phyloP scores from a whole-genome alignment of 2,888 invertebrate species.

The Drosophila macrospina region DNA sequence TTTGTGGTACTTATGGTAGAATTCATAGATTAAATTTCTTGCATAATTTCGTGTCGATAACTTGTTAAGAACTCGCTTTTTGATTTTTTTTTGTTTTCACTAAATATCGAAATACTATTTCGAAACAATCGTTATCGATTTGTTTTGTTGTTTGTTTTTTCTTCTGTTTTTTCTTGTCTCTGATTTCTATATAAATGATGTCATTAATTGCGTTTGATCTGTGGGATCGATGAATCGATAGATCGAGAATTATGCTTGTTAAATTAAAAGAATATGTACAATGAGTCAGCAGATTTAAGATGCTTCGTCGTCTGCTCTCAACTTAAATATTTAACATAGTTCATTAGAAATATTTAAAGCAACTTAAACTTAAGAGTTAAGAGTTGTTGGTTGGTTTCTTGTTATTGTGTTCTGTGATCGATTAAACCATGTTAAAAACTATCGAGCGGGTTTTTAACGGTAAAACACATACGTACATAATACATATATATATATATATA shows the following conservation, averaged over 20 bases:
- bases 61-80: conserved; percentile 49
- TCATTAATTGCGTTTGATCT: conserved; percentile 33
- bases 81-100: conserved; percentile 28
- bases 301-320: conserved; percentile 43
- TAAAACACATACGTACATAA: conserved; percentile 51
- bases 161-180: no score
- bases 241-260: conserved; percentile 52
- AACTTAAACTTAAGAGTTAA: conserved; percentile 74
- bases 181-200: conserved; percentile 24
- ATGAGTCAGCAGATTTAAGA: conserved; percentile 41
- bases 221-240: conserved; percentile 27
- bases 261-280: conserved; percentile 58
- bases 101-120: conserved; percentile 21
- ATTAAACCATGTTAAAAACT: conserved; percentile 56
- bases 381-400: conserved; percentile 52
- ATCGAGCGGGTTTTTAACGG: conserved; percentile 38
- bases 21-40: conserved; percentile 55
- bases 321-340: conserved; percentile 62
- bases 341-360: conserved; percentile 73
- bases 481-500: conserved; percentile 36
- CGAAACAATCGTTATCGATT: conserved; percentile 16
- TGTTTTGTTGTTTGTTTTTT: no score
- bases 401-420: conserved; percentile 35
- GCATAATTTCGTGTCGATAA: conserved; percentile 57
- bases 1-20: conserved; percentile 66